Percentiles rank a stretch among this genome's conserved stretches.
Conservation (phyloP, 1,140 invertebrate species). For the Aphis gossypii region DNA sequence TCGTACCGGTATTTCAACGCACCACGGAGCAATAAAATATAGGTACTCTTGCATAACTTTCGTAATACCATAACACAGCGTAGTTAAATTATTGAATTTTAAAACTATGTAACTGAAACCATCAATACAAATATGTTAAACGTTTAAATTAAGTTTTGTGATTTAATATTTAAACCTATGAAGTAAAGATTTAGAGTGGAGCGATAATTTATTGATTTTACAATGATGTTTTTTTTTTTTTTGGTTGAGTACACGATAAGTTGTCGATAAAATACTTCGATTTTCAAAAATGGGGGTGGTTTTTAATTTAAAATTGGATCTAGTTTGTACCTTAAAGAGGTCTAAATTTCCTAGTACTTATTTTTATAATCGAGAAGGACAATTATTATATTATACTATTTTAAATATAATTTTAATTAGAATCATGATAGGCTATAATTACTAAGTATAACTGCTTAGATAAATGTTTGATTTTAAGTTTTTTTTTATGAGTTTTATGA, state of each 20-base stretch:
- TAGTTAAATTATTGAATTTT: not conserved
- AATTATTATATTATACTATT: not conserved
- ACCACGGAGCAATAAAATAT: slow-evolving; percentile 45
- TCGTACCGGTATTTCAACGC: slow-evolving; percentile 19
- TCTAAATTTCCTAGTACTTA: no score
- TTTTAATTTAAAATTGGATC: no score
- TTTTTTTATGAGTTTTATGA: slow-evolving; percentile 3
- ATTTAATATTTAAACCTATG: not conserved
- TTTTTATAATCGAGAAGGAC: no score
- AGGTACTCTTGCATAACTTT: slow-evolving; percentile 47
- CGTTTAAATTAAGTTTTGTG: not conserved
- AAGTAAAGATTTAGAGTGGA: not conserved
- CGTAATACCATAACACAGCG: not conserved
- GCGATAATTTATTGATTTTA: no score
- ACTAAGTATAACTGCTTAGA: not conserved
- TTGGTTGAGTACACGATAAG: no score
- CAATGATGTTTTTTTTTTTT: no score
- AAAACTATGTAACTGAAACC: not conserved
- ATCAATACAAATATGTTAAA: not conserved
- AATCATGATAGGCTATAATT: not conserved
- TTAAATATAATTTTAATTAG: not conserved
- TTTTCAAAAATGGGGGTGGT: no score
- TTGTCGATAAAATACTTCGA: no score
- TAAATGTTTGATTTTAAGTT: not conserved
- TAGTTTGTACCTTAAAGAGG: no score